Base-by-base conservation (phyloP, 64 coral and sea anemone genomes). In the Montipora sp. region DNA sequence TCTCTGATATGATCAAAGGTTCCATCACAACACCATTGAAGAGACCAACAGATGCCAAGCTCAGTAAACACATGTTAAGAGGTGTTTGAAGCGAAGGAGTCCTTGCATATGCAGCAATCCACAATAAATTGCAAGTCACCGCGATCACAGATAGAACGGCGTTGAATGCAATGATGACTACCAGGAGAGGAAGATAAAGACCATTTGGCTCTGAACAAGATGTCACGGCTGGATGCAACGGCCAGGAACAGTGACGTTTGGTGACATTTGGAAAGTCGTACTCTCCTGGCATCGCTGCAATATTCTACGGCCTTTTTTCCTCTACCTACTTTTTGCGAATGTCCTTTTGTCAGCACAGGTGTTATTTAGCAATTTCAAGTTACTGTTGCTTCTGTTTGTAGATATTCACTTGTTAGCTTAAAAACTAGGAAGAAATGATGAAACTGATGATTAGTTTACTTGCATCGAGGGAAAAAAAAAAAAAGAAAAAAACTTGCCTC, bases 21-120 rank as follows among this genome's bases (percentile, higher is more conserved):
- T 85, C 61, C 82, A 85, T 85, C 2, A 85, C 82, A 5, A 46
- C 82, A 46, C 82, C 82, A 13, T 71, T 72, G 9, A 85, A 85
- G 45, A 85, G 82, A 11, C 82, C 82, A 2, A 85, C 82, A 4
- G 82, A 72, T n/a, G 82, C 82, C 15, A 85, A 53, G 7, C 82
- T 85, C 15, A 85, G 65, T 3, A 85, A 19, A 20, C 82, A 85
- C 82, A 85, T 85, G 65, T 85, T 85, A 7, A 85, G 65, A 0
- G 82, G 82, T n/a, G 82, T 85, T 19, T 85, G 82, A 13, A 85
- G 65, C 8, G 82, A 47, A 2, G 82, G 82, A 0, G 82, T 85
- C 43, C 50, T 85, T 2, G 82, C 59, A 46, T 85, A 85, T 0
- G 82, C 82, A 19, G 65, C 63, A 22, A 85, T 85, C 82, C 82